These are phyloP conservation scores for Heteromurus nitidus DNA, from an alignment of 2,888 invertebrate species.

Conservation along the genomic window DNA sequence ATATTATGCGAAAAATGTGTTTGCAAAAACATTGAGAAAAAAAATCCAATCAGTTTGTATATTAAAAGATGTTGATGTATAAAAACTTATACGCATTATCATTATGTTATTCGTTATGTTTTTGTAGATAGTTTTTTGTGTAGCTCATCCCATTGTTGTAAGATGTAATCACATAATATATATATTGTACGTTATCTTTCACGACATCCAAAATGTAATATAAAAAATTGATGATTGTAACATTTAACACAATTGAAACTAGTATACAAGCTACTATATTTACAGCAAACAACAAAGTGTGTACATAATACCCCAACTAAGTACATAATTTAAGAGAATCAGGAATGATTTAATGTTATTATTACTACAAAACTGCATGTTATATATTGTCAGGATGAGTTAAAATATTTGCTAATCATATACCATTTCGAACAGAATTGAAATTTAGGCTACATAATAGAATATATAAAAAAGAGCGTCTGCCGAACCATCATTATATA, in stretches of 20 bases:
- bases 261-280: slow-evolving; percentile 4
- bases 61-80: neutral
- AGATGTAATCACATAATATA: no score
- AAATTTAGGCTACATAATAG: slow-evolving; percentile 14
- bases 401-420: slow-evolving; percentile 19
- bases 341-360: slow-evolving; percentile 21
- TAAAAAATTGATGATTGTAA: slow-evolving; percentile 4
- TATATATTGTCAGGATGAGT: neutral
- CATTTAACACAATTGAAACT: slow-evolving; percentile 1
- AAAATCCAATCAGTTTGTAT: slow-evolving; percentile 13
- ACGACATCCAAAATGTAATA: neutral
- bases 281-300: slow-evolving; percentile 14
- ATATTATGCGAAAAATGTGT: neutral
- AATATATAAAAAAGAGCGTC: slow-evolving; percentile 19
- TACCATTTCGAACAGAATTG: no score
- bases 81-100: no score
- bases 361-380: no score
- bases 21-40: slow-evolving; percentile 1
- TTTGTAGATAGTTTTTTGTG: neutral
- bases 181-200: no score
- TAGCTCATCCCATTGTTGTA: neutral
- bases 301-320: slow-evolving; percentile 1
- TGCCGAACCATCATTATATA: slow-evolving; percentile 24
- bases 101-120: slow-evolving; percentile 3
- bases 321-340: slow-evolving; percentile 11